Base-by-base conservation (phyloP, 2,888 invertebrate genomes). In the Rhabditoides inermis region DNA sequence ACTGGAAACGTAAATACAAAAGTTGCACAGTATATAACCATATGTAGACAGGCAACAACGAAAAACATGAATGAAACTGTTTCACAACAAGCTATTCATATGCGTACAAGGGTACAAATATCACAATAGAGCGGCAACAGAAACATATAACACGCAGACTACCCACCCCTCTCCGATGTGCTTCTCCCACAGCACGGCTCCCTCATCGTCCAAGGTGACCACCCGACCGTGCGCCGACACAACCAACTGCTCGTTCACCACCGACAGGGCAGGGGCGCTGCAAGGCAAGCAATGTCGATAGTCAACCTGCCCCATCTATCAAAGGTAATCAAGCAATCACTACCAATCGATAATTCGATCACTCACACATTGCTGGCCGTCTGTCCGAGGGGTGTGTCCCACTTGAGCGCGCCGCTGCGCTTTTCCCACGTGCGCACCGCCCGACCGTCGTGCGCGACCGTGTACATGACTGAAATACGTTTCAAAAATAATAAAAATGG, bases 361-460 rank as follows among this genome's bases (percentile, higher is more conserved):
- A 18, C 40, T 39, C 22, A 39, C 40, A n/a, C 15, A 18, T 12
- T 10, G 18, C 40, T 39, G 15, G 10, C 40, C n/a, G 2, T n/a
- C 3, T 18, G 27, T 3, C 35, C 27, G 22, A 50, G 32, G 1
- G 27, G 15, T 32, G 49, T 47, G 25, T 64, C 61, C 55, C 61
- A 62, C 28, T 51, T 42, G 4, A 68, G 39, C 6, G 56, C 58
- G 10, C 65, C 65, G 22, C 56, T 58, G 1, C 28, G 22, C 25
- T 57, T 60, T 20, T 53, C 50, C 66, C 66, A 68, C 0, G 55
- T 55, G 10, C 68, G 55, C 0, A 65, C 39, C 1, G 49, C 39
- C 32, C 56, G 45, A 2, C 65, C 65, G 23, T 51, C 57, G n/a
- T 61, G 53, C 1, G 65, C 47, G 2, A 62, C 39, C 5, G 64